A percentile compares a stretch with the other conserved stretches of the same genome.
phyloP scores from a whole-genome alignment of 2,888 invertebrate species.

The Drosophila multiciliata region DNA sequence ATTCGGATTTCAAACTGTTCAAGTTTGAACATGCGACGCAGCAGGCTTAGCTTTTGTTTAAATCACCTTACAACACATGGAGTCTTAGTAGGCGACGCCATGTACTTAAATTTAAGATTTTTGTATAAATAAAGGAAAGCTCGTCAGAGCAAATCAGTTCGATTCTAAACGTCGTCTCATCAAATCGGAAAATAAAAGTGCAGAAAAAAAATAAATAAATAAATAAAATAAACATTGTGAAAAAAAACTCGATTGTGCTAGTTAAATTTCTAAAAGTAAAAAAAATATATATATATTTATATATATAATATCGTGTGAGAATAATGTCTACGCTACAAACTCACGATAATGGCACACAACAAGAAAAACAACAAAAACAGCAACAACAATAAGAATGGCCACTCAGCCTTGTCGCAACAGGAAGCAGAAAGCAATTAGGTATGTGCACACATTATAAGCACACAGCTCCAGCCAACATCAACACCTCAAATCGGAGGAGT shows the following conservation, averaged over 20 bases:
- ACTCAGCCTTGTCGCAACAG: conserved; percentile 32
- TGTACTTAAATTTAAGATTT: too few relatives aligned
- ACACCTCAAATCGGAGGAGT: conserved; percentile 74
- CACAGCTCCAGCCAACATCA: conserved; percentile 72
- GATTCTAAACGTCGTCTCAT: too few relatives aligned
- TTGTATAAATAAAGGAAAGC: too few relatives aligned
- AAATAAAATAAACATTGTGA: too few relatives aligned
- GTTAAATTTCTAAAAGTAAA: conserved; percentile 1
- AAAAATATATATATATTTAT: neutral
- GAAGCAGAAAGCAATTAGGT: conserved; percentile 72
- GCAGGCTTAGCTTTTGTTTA: too few relatives aligned
- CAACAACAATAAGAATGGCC: conserved; percentile 50
- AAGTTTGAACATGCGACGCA: too few relatives aligned
- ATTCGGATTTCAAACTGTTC: neutral
- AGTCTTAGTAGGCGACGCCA: too few relatives aligned
- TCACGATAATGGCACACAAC: conserved; percentile 22
- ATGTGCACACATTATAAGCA: conserved; percentile 80
- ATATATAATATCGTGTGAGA: neutral
- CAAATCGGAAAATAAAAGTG: too few relatives aligned
- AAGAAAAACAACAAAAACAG: conserved; percentile 22
- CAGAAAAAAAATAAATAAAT: too few relatives aligned
- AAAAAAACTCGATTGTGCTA: neutral
- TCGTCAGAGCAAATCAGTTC: too few relatives aligned
- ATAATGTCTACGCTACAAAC: conserved; percentile 41
- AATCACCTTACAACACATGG: too few relatives aligned